phyloP scores from a whole-genome alignment of 2,888 invertebrate species.

The Strigamia maritima region DNA sequence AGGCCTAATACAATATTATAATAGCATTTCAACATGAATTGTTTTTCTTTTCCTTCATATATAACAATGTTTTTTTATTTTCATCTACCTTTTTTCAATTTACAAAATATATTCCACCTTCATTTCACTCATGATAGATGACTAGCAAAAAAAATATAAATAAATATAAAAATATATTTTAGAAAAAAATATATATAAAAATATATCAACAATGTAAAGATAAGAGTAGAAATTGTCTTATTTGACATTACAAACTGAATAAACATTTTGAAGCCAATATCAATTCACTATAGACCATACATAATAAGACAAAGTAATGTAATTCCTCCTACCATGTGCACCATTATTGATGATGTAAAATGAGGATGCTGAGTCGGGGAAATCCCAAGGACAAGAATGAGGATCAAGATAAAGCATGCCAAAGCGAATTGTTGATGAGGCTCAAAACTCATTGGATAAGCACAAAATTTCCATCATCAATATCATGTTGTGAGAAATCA shows the following conservation, averaged over 20 bases:
- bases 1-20: constrained; percentile 15
- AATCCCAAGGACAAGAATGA: constrained; percentile 16
- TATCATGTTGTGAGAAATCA: background rate
- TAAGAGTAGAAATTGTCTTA: background rate
- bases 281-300: background rate
- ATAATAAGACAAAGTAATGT: background rate
- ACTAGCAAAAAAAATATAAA: background rate
- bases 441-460: background rate
- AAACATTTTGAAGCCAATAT: background rate
- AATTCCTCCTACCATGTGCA: background rate
- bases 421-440: constrained; percentile 13
- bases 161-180: background rate
- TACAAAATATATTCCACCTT: constrained; percentile 9
- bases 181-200: background rate
- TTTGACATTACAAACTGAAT: background rate
- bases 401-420: constrained; percentile 16
- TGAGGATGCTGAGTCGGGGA: constrained; percentile 4
- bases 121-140: constrained; percentile 23
- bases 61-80: background rate
- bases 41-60: background rate
- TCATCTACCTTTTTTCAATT: background rate
- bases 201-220: background rate
- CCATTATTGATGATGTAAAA: constrained; percentile 17
- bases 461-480: background rate
- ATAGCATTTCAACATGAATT: constrained; percentile 19